A percentile compares a stretch with the other conserved stretches of the same genome.
Conservation (phyloP, 30 jellyfish, hydroid and myxozoan species). For the Aurelia aurita complex sp. Pacific region DNA sequence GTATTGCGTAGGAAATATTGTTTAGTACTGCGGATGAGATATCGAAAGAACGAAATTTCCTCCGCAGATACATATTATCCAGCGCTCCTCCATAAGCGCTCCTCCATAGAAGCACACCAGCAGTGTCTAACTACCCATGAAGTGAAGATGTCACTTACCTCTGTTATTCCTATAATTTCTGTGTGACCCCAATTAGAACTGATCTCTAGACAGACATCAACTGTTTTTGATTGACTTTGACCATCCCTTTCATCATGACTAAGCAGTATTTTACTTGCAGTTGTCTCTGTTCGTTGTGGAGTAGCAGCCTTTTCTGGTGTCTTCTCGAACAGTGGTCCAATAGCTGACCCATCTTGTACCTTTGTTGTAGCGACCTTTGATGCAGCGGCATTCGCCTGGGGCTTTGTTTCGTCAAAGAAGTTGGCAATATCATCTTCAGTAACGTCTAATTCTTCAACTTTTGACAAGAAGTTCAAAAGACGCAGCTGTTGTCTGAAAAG, state of each 20-base stretch:
- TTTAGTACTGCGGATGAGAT: too few relatives aligned
- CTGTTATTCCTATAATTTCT: conserved; percentile 87
- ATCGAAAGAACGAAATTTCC: too few relatives aligned
- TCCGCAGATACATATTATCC: too few relatives aligned
- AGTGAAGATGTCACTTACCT: conserved; percentile 24
- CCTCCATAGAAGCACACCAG: too few relatives aligned
- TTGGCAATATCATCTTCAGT: conserved; percentile 48
- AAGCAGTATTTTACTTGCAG: not conserved
- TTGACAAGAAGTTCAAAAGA: conserved; percentile 81
- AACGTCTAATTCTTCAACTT: conserved; percentile 67
- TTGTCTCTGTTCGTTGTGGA: not conserved
- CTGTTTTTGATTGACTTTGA: not conserved
- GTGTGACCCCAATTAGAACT: conserved; percentile 90
- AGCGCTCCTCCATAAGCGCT: too few relatives aligned
- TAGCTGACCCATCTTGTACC: not conserved
- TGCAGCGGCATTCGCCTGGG: not conserved
- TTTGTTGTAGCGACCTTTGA: not conserved
- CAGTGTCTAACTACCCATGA: too few relatives aligned
- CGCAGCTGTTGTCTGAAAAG: conserved; percentile 77
- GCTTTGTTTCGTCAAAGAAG: conserved; percentile 22
- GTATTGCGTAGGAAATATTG: too few relatives aligned
- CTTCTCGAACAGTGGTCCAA: not conserved
- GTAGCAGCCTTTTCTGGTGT: not conserved
- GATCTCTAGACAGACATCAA: conserved; percentile 54
- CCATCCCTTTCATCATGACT: conserved; percentile 4